phyloP scores from a whole-genome alignment of 2,113 vertebrate genomes.

The Ifrita kowaldi region DNA sequence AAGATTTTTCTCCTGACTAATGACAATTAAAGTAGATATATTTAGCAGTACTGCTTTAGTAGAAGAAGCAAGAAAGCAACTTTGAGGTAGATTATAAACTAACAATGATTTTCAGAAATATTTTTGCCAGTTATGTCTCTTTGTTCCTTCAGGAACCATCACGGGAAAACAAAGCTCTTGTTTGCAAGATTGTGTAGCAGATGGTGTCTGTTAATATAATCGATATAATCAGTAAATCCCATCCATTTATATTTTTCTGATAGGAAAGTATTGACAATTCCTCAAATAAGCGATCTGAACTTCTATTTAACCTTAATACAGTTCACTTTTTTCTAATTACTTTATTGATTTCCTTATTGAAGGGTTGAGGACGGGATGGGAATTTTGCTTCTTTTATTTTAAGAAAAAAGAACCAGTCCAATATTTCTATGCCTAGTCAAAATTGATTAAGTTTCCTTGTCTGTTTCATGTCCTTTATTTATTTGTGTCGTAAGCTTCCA shows the following conservation, averaged over 20 bases:
- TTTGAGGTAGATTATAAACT: neutral
- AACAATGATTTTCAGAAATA: neutral
- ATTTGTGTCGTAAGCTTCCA: neutral
- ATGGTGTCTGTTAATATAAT: neutral
- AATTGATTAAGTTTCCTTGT: neutral
- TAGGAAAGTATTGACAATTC: neutral
- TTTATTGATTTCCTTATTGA: neutral
- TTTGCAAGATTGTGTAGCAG: neutral
- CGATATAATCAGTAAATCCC: neutral
- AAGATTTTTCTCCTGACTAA: neutral
- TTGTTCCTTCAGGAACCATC: neutral
- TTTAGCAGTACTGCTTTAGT: neutral
- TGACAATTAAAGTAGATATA: neutral
- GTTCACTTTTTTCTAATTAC: neutral
- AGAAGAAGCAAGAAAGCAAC: neutral
- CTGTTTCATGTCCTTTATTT: neutral
- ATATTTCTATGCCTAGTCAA: neutral
- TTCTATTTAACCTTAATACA: neutral
- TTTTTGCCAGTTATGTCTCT: neutral
- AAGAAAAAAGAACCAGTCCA: neutral
- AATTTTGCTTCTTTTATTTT: neutral
- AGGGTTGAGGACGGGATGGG: accelerated
- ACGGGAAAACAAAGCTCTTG: neutral
- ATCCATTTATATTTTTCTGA: neutral
- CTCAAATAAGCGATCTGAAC: neutral